Conservation (phyloP, 1,140 invertebrate genomes). For the Papilio polytes region DNA sequence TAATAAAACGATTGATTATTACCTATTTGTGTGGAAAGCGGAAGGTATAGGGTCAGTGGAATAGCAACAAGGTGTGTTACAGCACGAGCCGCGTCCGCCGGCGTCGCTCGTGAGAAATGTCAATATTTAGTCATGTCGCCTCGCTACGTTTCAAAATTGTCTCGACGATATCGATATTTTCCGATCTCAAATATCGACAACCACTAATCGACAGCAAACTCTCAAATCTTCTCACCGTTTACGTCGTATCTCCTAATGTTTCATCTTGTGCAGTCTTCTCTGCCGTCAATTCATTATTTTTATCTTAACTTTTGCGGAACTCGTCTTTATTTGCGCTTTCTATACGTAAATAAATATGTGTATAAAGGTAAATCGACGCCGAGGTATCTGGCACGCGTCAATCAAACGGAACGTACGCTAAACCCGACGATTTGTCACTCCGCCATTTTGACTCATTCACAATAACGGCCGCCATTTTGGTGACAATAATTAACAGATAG, state of each 20-base stretch:
- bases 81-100: conserved; percentile 68
- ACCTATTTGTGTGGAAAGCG: conserved; percentile 82
- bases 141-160: conserved; percentile 80
- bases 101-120: conserved; percentile 78
- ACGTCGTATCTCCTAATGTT: conserved; percentile 58
- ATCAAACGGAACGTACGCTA: conserved; percentile 76
- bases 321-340: conserved; percentile 81
- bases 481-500: conserved; percentile 83
- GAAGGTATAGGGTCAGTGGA: conserved; percentile 65
- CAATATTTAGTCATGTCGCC: conserved; percentile 75
- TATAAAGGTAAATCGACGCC: conserved; percentile 71
- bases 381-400: conserved; percentile 80
- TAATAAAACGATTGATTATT: conserved; percentile 84
- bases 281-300: conserved; percentile 73
- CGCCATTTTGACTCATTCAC: conserved; percentile 77
- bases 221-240: conserved; percentile 45
- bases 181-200: conserved; percentile 75
- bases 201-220: conserved; percentile 54
- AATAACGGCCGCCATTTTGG: conserved; percentile 77
- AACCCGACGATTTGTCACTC: conserved; percentile 79
- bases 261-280: conserved; percentile 57
- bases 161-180: conserved; percentile 82
- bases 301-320: conserved; percentile 72
- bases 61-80: conserved; percentile 51
- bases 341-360: conserved; percentile 78